Conservation (phyloP, 2,888 invertebrate species). For the Enchytraeus crypticus region DNA sequence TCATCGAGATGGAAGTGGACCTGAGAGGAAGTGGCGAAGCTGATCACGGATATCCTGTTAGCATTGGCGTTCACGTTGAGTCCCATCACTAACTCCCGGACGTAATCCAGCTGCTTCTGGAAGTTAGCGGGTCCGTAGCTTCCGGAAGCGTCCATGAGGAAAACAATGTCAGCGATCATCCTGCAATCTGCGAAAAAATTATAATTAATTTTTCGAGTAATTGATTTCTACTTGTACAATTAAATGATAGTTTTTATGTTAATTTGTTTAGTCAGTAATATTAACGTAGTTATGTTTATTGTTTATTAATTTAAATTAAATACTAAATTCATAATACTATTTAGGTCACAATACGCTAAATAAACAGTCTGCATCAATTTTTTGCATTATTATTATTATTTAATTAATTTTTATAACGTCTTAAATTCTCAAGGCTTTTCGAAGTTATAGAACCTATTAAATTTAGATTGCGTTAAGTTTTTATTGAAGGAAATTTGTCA, state of each 20-base stretch:
- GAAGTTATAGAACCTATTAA: too few relatives aligned
- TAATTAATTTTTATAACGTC: too few relatives aligned
- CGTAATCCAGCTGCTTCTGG: conserved; percentile 19
- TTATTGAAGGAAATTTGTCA: too few relatives aligned
- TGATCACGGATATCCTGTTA: background rate
- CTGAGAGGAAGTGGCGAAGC: background rate
- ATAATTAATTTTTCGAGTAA: background rate
- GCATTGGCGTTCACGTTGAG: background rate
- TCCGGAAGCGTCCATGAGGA: conserved; percentile 21
- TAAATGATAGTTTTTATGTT: background rate
- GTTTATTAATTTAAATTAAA: too few relatives aligned
- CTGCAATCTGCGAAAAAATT: conserved; percentile 15
- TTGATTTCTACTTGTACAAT: background rate
- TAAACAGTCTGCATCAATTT: too few relatives aligned
- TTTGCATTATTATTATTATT: too few relatives aligned
- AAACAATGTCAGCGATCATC: conserved; percentile 17
- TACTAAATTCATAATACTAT: too few relatives aligned
- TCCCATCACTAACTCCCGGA: background rate
- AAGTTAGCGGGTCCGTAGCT: conserved; percentile 20
- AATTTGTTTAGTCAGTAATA: background rate
- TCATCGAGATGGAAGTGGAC: background rate
- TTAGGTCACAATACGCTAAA: too few relatives aligned
- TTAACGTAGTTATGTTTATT: too few relatives aligned
- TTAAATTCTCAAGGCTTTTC: too few relatives aligned
- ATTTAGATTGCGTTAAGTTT: too few relatives aligned